Evolutionary conservation across 2,888 invertebrate species (phyloP), one percentile per base, ranked within the genome.

Genomic region (Melanophora roralis): DNA sequence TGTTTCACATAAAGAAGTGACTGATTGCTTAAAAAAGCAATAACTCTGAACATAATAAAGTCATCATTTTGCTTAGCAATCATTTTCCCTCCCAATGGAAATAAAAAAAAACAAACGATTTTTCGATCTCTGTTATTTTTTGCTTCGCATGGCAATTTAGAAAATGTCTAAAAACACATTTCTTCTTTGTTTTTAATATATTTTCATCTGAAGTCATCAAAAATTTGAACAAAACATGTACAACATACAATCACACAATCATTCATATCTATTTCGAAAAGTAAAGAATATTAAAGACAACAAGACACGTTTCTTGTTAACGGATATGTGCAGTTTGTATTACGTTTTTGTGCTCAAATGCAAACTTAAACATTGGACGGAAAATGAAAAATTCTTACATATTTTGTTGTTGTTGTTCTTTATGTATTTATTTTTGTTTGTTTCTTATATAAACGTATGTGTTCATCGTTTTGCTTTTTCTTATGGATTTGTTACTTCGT

Each of bases 211-310:
- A 51, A 51, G 8, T 27, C 49, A 14, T 27, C 23, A 47, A 47
- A 19, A 45, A 62, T 43, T 32, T 32, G 14, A 43, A 21, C 21
- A 11, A 65, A 65, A 40, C 23, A 16, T 51, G 27, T 27, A 12
- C 9, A 23, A 38, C 14, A 14, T 14, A 8, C 11, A 3, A 14
- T 23, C 14, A 36, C 7, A 9, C 8, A 38, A n/a, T 38, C 12
- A 27, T 16, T 14, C 14, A 23, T 1, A 36, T 47, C 14, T 23
- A n/a, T 6, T 19, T 27, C 27, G 49, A 60, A 57, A 49, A 14
- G 7, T 47, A 38, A 57, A 59, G 23, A 21, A 69, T 36, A 69
- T 73, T 51, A 16, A 62, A 62, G 43, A 43, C 45, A 57, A 47
- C 36, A 69, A 57, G 34, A 32, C 51, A 51, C 38, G n/a, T 51